Evolutionary conservation across 2,113 vertebrate species (phyloP), one percentile per base, ranked within the genome.

Genomic region (Ptychochromis oligacanthus): DNA sequence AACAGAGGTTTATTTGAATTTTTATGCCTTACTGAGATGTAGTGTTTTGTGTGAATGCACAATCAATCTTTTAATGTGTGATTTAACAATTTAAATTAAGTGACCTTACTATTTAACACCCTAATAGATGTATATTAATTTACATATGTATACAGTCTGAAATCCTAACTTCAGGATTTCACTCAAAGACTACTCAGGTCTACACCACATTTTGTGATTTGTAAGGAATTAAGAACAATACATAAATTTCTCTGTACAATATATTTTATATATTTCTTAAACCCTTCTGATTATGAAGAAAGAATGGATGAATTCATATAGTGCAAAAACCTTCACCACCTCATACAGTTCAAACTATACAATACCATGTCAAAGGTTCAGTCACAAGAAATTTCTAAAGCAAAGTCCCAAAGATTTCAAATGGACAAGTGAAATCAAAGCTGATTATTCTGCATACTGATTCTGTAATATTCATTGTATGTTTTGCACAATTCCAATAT

Each of bases 101-200:
- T 46, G 6, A 57, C 7, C 38, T n/a, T 60, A 49, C 18, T 46
- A 77, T 72, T 56, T 59, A 79, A 85, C 89, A 88, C 61, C 76
- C 78, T 75, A 88, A 91, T 93, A 91, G 57, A 88, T 86, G 80
- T 92, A 93, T 88, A 92, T 93, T 92, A 13, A 84, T 93, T 91
- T 92, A 93, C 92, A 94, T 83, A 92, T 93, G 79, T 89, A 83
- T 91, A 94, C 36, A 81, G 11, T 82, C 89, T 81, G 65, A 89
- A 84, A 89, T 52, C 36, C 56, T 84, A n/a, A 70, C 26, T 52
- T 77, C 15, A 67, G 57, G 62, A 86, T 85, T 83, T 85, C 18
- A 61, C 64, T 87, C 62, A 87, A 72, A 81, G 55, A 67, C 77
- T 77, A 82, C 55, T 67, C 18, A 20, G 7, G 59, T 74, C 70